phyloP scores from a whole-genome alignment of 2,797 vertebrate species.

The Eupleurogrammus muticus region DNA sequence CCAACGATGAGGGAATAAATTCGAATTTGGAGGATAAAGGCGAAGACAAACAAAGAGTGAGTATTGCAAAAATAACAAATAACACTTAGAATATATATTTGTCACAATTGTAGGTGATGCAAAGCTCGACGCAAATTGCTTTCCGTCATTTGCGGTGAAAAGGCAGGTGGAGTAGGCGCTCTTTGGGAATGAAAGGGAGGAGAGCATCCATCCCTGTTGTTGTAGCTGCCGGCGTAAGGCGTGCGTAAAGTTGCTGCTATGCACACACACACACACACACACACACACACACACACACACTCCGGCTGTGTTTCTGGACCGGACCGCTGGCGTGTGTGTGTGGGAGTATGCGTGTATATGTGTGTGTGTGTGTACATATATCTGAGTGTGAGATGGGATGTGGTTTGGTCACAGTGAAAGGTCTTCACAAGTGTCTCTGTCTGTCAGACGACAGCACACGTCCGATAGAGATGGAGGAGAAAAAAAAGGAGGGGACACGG shows the following conservation, averaged over 20 bases:
- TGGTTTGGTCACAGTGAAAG: constrained; percentile 55
- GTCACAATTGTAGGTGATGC: not conserved
- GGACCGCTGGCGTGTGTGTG: constrained; percentile 22
- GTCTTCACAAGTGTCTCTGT: constrained; percentile 54
- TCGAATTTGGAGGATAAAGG: constrained; percentile 56
- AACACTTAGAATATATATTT: too few relatives aligned
- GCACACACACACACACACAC: too few relatives aligned
- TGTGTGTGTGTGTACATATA: too few relatives aligned
- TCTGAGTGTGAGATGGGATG: constrained; percentile 36
- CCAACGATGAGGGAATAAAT: constrained; percentile 81
- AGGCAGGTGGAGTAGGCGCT: constrained; percentile 47
- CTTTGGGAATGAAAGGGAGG: constrained; percentile 55
- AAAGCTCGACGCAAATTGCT: not conserved
- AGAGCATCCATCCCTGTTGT: constrained; percentile 63
- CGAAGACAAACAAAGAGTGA: constrained; percentile 63
- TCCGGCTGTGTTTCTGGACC: constrained; percentile 45
- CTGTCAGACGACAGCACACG: constrained; percentile 52
- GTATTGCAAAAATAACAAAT: too few relatives aligned
- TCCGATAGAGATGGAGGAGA: constrained; percentile 57
- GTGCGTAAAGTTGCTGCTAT: constrained; percentile 67
- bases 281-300: too few relatives aligned
- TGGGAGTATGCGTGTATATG: not conserved
- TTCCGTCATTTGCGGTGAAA: not conserved
- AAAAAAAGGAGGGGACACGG: constrained; percentile 32
- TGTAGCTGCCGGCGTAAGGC: constrained; percentile 33